These are phyloP conservation scores for Enteromius unitaeniatus DNA, from an alignment of 2,797 vertebrate genomes.

Conservation along the genomic window DNA sequence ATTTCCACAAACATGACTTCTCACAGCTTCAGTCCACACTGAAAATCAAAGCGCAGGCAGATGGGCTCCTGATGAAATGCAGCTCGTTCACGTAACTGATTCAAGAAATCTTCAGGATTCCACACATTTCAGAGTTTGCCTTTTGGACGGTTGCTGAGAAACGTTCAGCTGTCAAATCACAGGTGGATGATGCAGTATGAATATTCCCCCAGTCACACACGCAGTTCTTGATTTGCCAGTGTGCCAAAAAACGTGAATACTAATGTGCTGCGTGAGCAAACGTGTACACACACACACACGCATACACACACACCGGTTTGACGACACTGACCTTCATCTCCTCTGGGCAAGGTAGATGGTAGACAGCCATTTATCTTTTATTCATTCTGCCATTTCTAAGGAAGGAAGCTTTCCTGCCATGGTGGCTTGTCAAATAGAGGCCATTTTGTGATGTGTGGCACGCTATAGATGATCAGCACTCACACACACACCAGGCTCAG, in stretches of 20 bases:
- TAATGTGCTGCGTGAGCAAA: slow-evolving; percentile 29
- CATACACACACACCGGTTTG: slow-evolving; percentile 1
- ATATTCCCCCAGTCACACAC: slow-evolving; percentile 4
- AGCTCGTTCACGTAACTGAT: not conserved
- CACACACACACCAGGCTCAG: slow-evolving; percentile 26
- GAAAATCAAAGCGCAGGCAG: not conserved
- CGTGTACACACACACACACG: not conserved
- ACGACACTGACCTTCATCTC: slow-evolving; percentile 74
- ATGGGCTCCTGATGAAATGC: not conserved
- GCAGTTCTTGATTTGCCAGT: slow-evolving; percentile 7
- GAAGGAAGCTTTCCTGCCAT: slow-evolving; percentile 65
- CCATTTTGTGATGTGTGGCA: slow-evolving; percentile 58
- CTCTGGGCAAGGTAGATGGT: slow-evolving; percentile 57
- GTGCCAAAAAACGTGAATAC: slow-evolving; percentile 24
- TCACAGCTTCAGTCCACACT: not conserved
- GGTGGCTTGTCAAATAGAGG: slow-evolving; percentile 69
- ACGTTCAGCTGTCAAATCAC: slow-evolving; percentile 10
- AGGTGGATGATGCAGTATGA: slow-evolving; percentile 18
- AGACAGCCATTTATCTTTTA: slow-evolving; percentile 78
- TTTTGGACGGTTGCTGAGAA: not conserved
- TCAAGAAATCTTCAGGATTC: not conserved
- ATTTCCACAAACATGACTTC: not conserved
- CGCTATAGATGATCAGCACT: slow-evolving; percentile 14
- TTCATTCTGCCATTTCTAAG: slow-evolving; percentile 78
- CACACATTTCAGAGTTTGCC: slow-evolving; percentile 5